Percentiles rank a stretch among this genome's conserved stretches.
Conservation (phyloP, 2,113 vertebrate species). For the Stegastes partitus region DNA sequence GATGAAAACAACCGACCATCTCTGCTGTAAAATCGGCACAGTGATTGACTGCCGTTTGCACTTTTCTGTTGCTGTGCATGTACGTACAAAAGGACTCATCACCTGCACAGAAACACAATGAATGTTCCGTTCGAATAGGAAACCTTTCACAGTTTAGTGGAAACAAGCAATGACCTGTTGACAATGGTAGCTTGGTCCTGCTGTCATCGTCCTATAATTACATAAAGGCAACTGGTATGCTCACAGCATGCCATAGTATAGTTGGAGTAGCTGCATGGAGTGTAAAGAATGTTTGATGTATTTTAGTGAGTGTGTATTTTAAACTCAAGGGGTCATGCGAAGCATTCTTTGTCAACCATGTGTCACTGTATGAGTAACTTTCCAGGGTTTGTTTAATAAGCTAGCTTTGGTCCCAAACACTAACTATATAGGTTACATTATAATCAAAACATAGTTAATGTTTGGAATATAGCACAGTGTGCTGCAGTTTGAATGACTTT, state of each 20-base stretch:
- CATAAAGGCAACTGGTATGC: constrained; percentile 59
- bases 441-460: constrained; percentile 20
- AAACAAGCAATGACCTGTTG: constrained; percentile 55
- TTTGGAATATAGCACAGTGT: constrained; percentile 24
- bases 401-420: constrained; percentile 21
- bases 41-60: constrained; percentile 38
- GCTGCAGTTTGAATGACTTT: constrained; percentile 6
- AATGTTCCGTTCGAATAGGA: constrained; percentile 49
- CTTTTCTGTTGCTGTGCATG: constrained; percentile 34
- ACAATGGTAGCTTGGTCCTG: constrained; percentile 52
- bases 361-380: constrained; percentile 34
- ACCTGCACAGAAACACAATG: constrained; percentile 55
- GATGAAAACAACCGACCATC: not conserved
- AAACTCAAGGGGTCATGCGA: constrained; percentile 38
- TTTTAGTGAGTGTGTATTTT: constrained; percentile 45
- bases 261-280: constrained; percentile 30
- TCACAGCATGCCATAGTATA: constrained; percentile 22
- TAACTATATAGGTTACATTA: constrained; percentile 22
- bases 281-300: constrained; percentile 51
- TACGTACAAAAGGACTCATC: constrained; percentile 54
- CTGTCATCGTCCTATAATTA: constrained; percentile 69
- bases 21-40: constrained; percentile 11
- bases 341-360: constrained; percentile 37
- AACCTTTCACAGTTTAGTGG: constrained; percentile 62
- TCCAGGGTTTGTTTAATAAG: not conserved